Evolutionary conservation across 2,888 invertebrate species (phyloP), one percentile per base, ranked within the genome.

Genomic region (Seladonia tumulorum): DNA sequence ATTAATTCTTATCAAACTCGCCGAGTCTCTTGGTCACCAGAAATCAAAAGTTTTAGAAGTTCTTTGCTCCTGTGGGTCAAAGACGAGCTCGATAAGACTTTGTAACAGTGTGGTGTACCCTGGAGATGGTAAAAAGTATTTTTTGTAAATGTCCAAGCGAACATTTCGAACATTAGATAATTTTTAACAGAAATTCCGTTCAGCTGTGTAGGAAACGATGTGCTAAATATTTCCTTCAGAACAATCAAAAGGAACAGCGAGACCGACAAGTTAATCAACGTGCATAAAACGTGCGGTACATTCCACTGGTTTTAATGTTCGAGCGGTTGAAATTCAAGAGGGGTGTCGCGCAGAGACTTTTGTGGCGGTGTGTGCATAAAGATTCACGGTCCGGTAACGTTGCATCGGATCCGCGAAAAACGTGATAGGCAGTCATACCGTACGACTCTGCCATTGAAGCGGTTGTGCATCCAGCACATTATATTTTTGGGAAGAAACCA

Each of bases 401-500:
- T 42, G 42, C 66, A 80, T 83, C 76, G 70, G n/a, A 45, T 73
- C 85, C 73, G 79, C 85, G 85, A 81, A 87, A 82, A 83, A 88
- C 60, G 79, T 63, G 83, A 83, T 79, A 74, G 83, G 70, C 70
- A 71, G 60, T 12, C 0, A 22, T 12, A n/a, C 71, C 72, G 75
- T 79, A 76, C 72, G 35, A 35, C 35, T 35, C 35, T 35, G 35
- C 35, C 35, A 84, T 86, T 79, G 86, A 78, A 88, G 82, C 83
- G 80, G 83, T 87, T 90, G 88, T 85, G 72, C 81, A 79, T 74
- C 49, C 63, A 79, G 81, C 83, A 87, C 87, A 90, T 91, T 90
- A 90, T 92, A 92, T 91, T 92, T 93, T 92, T 88, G 81, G 87
- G 82, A 88, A 87, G 89, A 81, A 90, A 90, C 83, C 91, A 88